Conservation (phyloP, 2,113 vertebrate species). For the Cervus canadensis region DNA sequence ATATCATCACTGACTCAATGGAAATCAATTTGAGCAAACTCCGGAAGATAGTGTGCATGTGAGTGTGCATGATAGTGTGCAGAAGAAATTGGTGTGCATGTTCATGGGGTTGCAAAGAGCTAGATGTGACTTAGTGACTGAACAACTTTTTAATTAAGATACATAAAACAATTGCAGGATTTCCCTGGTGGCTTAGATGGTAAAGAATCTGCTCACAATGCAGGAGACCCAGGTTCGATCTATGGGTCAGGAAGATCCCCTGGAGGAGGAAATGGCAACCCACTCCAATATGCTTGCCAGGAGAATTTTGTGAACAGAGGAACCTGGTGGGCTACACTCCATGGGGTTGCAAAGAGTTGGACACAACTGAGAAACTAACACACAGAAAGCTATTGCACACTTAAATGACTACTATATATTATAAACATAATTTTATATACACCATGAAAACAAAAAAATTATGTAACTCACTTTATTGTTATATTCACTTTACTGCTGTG, state of each 20-base stretch:
- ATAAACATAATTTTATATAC: neutral
- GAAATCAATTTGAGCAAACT: neutral
- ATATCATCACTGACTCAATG: neutral
- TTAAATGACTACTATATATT: neutral
- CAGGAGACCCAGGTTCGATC: neutral
- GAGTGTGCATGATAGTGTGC: neutral
- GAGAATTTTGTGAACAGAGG: neutral
- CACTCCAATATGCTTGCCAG: neutral
- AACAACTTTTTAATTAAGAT: neutral
- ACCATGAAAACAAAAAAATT: neutral
- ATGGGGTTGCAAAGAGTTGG: neutral
- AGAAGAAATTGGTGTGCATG: neutral
- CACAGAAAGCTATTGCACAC: neutral
- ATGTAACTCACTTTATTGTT: neutral
- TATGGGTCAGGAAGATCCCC: neutral
- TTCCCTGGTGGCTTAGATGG: neutral
- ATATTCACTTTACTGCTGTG: neutral
- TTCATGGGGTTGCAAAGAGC: neutral
- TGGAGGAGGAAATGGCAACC: neutral
- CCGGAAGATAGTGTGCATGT: neutral
- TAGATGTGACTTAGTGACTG: neutral
- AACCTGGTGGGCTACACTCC: neutral
- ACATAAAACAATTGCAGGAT: neutral
- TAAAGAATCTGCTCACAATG: neutral
- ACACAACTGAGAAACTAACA: neutral